A percentile compares a stretch with the other conserved stretches of the same genome.
Evolutionary conservation across 1,140 invertebrate genomes (phyloP).

Genomic region (Batillaria attramentaria): DNA sequence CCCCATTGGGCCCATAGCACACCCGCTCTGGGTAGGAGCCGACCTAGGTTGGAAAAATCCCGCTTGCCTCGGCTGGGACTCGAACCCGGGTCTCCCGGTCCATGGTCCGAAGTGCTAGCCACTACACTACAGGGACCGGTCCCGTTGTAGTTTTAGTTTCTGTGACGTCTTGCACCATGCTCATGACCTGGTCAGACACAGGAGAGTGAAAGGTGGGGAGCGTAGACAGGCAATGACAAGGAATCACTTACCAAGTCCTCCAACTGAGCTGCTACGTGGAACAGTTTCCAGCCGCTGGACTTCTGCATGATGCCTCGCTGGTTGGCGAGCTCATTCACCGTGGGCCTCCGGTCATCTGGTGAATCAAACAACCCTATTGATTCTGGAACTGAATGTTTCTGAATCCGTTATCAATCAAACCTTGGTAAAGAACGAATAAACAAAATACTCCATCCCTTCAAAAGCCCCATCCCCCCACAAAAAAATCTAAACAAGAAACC

Average conservation of each 20-base stretch:
- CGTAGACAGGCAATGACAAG: background rate
- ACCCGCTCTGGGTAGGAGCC: too few species aligned
- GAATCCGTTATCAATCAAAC: too few species aligned
- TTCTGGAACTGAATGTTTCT: too few species aligned
- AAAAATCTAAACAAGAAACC: too few species aligned
- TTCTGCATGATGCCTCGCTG: slow-evolving; percentile 90
- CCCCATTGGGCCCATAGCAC: too few species aligned
- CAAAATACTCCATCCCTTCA: too few species aligned
- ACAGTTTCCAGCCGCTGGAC: slow-evolving; percentile 95
- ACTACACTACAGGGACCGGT: background rate
- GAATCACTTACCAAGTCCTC: slow-evolving; percentile 84
- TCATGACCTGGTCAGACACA: background rate
- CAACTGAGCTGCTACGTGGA: slow-evolving; percentile 92
- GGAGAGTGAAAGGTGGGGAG: background rate
- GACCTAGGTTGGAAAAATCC: too few species aligned
- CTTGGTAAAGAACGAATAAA: too few species aligned
- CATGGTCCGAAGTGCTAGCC: background rate
- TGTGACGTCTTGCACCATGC: background rate
- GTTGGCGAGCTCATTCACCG: slow-evolving; percentile 90
- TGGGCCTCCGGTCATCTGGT: slow-evolving; percentile 83
- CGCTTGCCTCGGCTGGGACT: too few species aligned
- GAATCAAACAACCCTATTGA: too few species aligned
- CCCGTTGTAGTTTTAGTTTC: background rate
- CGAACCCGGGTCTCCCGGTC: too few species aligned
- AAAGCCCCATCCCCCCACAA: too few species aligned